Percentiles rank a stretch among this genome's conserved stretches.
These are phyloP conservation scores for Polypedilum vanderplanki DNA, from an alignment of 1,140 invertebrate species.

Conservation along the genomic window DNA sequence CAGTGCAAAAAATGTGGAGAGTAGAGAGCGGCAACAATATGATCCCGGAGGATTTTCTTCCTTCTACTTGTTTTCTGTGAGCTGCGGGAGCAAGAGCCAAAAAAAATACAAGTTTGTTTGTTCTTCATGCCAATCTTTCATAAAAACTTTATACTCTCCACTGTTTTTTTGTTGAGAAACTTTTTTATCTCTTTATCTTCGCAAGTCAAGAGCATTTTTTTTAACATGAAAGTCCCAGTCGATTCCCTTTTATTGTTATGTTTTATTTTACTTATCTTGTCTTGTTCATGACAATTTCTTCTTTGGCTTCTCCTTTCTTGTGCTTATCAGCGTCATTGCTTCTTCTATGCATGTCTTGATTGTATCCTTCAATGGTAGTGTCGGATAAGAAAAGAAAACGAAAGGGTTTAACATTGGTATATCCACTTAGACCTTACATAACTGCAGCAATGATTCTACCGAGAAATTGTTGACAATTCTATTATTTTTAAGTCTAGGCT, in stretches of 20 bases:
- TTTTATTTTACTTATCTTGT: constrained; percentile 2
- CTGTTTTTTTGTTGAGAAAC: neutral
- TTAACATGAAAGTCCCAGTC: neutral
- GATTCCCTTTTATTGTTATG: constrained; percentile 8
- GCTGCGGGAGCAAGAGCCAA: too few species aligned
- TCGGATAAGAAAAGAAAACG: too few species aligned
- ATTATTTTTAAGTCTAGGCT: too few species aligned
- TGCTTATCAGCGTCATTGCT: too few species aligned
- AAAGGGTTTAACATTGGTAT: too few species aligned
- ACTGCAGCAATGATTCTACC: too few species aligned
- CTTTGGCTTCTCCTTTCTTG: neutral
- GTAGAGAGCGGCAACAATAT: neutral
- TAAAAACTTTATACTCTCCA: neutral
- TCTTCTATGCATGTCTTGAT: too few species aligned
- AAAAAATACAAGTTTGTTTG: neutral
- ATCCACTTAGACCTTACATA: too few species aligned
- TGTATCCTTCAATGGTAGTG: too few species aligned
- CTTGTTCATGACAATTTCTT: neutral
- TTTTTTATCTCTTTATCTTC: constrained; percentile 2
- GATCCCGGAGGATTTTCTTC: neutral
- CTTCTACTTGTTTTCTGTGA: neutral
- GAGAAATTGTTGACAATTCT: too few species aligned
- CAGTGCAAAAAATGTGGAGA: neutral
- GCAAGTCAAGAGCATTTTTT: neutral
- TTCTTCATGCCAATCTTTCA: neutral